Percentiles rank a stretch among this genome's conserved stretches.
Conservation (phyloP, 2,113 vertebrate genomes). For the Lycocorax pyrrhopterus region DNA sequence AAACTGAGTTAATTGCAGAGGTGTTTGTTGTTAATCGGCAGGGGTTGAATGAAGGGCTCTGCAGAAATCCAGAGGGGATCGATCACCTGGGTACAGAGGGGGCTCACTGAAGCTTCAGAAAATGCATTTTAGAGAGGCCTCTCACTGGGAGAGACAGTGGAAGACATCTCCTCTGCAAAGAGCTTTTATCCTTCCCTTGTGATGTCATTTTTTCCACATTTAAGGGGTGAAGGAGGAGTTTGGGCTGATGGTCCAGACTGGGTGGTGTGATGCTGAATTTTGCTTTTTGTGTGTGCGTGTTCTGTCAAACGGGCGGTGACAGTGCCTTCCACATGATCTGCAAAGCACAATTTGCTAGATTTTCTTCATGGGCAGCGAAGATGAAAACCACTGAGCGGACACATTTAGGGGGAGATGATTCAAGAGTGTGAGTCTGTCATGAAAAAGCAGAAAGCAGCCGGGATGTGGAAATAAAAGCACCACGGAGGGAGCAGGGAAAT, state of each 20-base stretch:
- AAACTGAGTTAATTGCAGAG: not conserved
- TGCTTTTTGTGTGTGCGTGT: not conserved
- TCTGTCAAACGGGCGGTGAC: not conserved
- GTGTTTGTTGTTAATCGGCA: not conserved
- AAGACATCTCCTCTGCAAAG: not conserved
- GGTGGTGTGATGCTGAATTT: fast-evolving
- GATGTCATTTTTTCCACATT: not conserved
- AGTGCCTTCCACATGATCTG: not conserved
- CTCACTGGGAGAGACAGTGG: not conserved
- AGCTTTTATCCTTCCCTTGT: not conserved
- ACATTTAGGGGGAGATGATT: not conserved
- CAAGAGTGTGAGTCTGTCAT: fast-evolving
- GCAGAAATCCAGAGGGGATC: not conserved
- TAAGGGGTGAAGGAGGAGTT: not conserved
- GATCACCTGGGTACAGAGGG: not conserved
- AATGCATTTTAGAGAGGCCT: not conserved
- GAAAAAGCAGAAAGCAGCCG: not conserved
- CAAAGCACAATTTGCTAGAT: not conserved
- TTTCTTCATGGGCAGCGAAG: not conserved
- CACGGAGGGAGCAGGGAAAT: not conserved
- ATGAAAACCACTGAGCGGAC: not conserved
- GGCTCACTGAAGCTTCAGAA: not conserved
- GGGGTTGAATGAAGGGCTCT: not conserved
- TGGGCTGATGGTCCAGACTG: not conserved
- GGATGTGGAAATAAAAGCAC: not conserved